Conservation (phyloP, 2,888 invertebrate species). For the Lepidochitona cinerea region DNA sequence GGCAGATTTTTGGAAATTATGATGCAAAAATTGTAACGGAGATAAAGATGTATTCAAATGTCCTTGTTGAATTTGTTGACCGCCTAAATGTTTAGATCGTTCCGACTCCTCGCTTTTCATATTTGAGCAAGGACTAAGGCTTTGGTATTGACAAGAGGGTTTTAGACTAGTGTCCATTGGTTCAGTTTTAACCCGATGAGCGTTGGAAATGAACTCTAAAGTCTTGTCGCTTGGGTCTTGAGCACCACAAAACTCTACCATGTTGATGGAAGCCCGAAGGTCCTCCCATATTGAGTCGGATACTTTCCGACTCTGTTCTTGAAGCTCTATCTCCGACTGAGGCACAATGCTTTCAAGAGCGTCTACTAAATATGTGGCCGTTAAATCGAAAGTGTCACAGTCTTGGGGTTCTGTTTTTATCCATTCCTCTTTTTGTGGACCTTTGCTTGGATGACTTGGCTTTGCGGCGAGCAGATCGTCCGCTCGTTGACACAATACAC, state of each 20-base stretch:
- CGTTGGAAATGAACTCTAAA: background rate
- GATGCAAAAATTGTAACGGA: background rate
- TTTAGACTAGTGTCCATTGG: constrained; percentile 14
- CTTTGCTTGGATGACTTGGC: background rate
- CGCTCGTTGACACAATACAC: too few species aligned
- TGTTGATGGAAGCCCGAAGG: constrained; percentile 55
- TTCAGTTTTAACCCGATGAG: background rate
- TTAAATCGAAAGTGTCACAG: background rate
- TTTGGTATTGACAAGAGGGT: constrained; percentile 50
- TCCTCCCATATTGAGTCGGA: constrained; percentile 61
- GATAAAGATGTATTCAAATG: background rate
- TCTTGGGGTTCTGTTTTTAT: background rate
- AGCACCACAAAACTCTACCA: constrained; percentile 30
- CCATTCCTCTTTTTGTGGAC: background rate
- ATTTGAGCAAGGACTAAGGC: background rate
- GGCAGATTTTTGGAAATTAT: background rate
- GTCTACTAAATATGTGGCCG: background rate
- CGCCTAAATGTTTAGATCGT: background rate
- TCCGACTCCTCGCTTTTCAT: background rate
- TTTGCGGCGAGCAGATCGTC: background rate
- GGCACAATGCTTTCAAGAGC: background rate
- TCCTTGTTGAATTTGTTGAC: background rate
- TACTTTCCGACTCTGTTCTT: constrained; percentile 26
- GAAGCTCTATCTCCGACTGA: constrained; percentile 7
- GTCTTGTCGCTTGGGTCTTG: background rate